Evolutionary conservation across 2,113 vertebrate species (phyloP), one percentile per base, ranked within the genome.

Genomic region (Tachysurus vachellii): DNA sequence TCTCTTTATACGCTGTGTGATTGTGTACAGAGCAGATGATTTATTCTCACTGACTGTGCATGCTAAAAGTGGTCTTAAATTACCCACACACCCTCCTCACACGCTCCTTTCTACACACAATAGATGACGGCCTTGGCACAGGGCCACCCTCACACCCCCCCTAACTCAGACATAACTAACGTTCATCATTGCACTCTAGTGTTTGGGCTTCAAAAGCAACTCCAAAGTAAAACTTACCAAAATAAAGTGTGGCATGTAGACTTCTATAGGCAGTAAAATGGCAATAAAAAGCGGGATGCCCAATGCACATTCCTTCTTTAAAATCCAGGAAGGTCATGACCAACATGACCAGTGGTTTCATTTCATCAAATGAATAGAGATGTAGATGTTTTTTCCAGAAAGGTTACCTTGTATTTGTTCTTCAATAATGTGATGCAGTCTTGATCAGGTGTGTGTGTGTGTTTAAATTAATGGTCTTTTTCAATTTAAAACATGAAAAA

Each of bases 31-130:
- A 79, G 75, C 66, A 88, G 54, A 83, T 84, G 88, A 89, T 90
- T 90, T 89, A 88, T 80, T 44, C 71, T 85, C 76, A 83, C 80
- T 86, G 85, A 82, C 83, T 88, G 83, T 91, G 90, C 90, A 91
- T 92, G 84, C 87, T 90, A 86, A 90, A 88, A 86, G 76, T 68
- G n/a, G 84, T 86, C 89, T 86, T 90, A 90, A 88, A 88, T 90
- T 88, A 83, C 85, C 76, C 85, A 59, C 66, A 44, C 89, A 86
- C 87, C 71, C 89, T 44, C 31, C 89, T 86, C 64, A 84, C 84
- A 84, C 84, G 47, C 86, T 82, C 83, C 88, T 89, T 88, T 89
- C 31, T 88, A 70, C 77, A 88, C 71, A 90, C 84, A 91, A 90
- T 92, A 68, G 82, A 70, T 75, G 76, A 76, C 50, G 7, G 80